Base-by-base conservation (phyloP, 37 sponge, comb jelly and placozoan species). In the Eunapius fragilis region DNA sequence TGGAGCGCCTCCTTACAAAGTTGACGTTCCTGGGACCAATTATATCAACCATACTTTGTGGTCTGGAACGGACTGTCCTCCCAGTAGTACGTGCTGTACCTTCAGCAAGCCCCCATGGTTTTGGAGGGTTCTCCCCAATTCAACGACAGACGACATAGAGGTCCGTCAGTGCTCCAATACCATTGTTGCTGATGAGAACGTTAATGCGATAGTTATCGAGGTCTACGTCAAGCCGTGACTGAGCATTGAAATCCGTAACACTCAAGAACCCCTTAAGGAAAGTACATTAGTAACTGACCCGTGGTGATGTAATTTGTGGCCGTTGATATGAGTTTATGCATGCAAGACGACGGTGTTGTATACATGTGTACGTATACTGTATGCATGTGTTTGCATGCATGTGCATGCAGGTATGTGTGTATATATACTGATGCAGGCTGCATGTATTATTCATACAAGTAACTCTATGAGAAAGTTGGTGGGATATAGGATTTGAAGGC, bases 311-410 rank as follows among this genome's bases (percentile, higher is more conserved):
- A 7, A 81, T 82, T 24, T 75, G 80, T 69, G 79, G 74, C 35
- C 79, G 79, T 28, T 69, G 37, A 48, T 89, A 80, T 25, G 81
- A 84, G 37, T 80, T 68, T 71, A 74, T 75, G 28, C 74, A 84
- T 22, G 72, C 12, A 76, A 84, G 85, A 48, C 68, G 31, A 76
- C 25, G 81, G 37, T 48, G 37, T 48, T 78, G 79, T 78, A 17
- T 38, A 50, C 41, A 50, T 78, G 79, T 78, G 79, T 78, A 50
- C 41, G 79, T 78, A 50, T 78, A 50, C n/a, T 78, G 79, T 78
- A 50, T 78, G 79, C 41, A 50, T 78, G 79, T 78, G 79, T 78
- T 25, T 45, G 75, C 28, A 34, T 75, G 75, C 28, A 34, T 75
- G 75, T 75, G 75, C 47, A 31, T 67, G 27, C 47, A 31, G 47